A percentile compares a stretch with the other conserved stretches of the same genome.
Evolutionary conservation across 2,888 invertebrate species (phyloP).

Genomic region (Anarsia innoxiella): DNA sequence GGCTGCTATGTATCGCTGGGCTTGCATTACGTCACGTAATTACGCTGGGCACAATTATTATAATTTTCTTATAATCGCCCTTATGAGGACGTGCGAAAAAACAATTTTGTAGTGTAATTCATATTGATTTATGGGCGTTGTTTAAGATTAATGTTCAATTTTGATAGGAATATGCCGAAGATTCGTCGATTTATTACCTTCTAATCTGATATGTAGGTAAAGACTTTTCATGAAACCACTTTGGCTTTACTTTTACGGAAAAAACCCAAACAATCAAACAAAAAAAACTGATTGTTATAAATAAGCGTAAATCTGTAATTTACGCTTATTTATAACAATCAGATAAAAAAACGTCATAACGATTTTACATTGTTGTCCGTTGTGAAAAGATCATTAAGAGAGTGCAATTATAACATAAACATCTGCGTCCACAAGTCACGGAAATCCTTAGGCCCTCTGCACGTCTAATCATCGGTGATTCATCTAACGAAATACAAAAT

Average conservation of each 20-base stretch:
- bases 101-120: conserved; percentile 48
- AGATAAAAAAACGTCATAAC: conserved; percentile 6
- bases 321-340: conserved; percentile 2
- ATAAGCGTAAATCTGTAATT: neutral
- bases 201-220: conserved; percentile 2
- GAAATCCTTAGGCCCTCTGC: conserved; percentile 38
- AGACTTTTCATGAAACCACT: neutral
- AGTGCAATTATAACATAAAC: conserved; percentile 63
- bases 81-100: conserved; percentile 71
- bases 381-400: conserved; percentile 61
- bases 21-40: conserved; percentile 68
- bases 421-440: conserved; percentile 60
- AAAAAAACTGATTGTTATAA: no score
- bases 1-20: conserved; percentile 58
- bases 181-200: conserved; percentile 5
- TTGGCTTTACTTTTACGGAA: neutral
- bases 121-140: conserved; percentile 56
- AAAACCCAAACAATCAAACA: no score
- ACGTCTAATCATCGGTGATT: conserved; percentile 67
- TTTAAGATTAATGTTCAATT: conserved; percentile 43
- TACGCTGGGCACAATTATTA: conserved; percentile 68
- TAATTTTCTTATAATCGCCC: conserved; percentile 71
- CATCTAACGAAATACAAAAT: conserved; percentile 67
- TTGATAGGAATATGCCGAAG: conserved; percentile 19
- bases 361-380: conserved; percentile 24